Percentiles rank a stretch among this genome's conserved stretches.
These are phyloP conservation scores for Cerastis rubricosa DNA, from an alignment of 2,888 invertebrate genomes.

Conservation along the genomic window DNA sequence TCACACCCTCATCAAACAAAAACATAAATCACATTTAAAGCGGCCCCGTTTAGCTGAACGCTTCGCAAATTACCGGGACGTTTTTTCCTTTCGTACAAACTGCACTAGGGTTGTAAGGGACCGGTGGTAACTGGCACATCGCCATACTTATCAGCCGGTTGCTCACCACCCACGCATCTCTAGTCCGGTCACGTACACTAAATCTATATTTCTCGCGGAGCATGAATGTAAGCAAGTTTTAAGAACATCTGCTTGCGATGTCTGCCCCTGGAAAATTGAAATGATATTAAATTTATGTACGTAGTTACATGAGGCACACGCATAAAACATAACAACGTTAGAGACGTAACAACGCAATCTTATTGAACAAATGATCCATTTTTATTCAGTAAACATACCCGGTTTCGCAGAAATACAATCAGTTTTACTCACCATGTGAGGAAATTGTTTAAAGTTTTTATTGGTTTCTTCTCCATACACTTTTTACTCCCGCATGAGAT, in stretches of 20 bases:
- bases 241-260: constrained; percentile 71
- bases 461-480: constrained; percentile 21
- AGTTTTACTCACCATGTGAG: constrained; percentile 37
- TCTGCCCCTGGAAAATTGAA: constrained; percentile 62
- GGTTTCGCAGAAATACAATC: constrained; percentile 40
- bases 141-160: constrained; percentile 61
- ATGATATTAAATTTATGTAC: constrained; percentile 48
- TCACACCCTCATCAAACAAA: constrained; percentile 40
- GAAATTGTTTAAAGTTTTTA: constrained; percentile 54
- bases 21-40: constrained; percentile 53
- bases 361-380: constrained; percentile 47
- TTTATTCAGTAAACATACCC: constrained; percentile 43
- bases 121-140: constrained; percentile 56
- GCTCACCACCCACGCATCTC: constrained; percentile 53
- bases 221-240: constrained; percentile 75
- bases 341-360: constrained; percentile 19
- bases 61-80: constrained; percentile 52
- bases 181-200: constrained; percentile 71
- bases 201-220: constrained; percentile 72
- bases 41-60: constrained; percentile 47
- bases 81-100: constrained; percentile 58
- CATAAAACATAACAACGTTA: constrained; percentile 37
- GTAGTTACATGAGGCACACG: constrained; percentile 19
- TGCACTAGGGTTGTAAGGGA: constrained; percentile 53
- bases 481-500: constrained; percentile 37